Percentiles rank a stretch among this genome's conserved stretches.
phyloP scores from a whole-genome alignment of 1,140 invertebrate genomes.

The Diploscapter pachys region DNA sequence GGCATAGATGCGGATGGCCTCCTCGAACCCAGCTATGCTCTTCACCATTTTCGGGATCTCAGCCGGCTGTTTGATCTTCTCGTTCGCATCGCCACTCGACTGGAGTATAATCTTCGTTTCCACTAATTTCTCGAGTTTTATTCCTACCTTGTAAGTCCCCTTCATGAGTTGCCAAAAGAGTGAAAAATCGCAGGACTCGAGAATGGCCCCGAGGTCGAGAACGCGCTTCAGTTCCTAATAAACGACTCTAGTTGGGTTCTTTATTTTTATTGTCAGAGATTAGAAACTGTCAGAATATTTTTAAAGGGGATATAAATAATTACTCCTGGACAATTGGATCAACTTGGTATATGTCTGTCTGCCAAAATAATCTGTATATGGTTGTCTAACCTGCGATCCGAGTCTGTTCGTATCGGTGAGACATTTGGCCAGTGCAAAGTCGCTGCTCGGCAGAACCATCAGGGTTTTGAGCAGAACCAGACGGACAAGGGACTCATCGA shows the following conservation, averaged over 20 bases:
- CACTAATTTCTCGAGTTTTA: neutral
- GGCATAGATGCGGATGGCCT: slow-evolving; percentile 83
- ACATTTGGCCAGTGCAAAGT: slow-evolving; percentile 56
- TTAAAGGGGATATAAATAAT: too few species aligned
- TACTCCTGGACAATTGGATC: too few species aligned
- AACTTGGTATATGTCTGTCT: too few species aligned
- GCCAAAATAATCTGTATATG: neutral
- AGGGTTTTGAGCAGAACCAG: slow-evolving; percentile 53
- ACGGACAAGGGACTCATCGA: slow-evolving; percentile 51
- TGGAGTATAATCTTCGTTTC: slow-evolving; percentile 11
- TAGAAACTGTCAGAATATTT: too few species aligned
- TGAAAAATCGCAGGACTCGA: slow-evolving; percentile 55
- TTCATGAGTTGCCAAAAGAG: slow-evolving; percentile 72
- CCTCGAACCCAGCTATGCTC: slow-evolving; percentile 79
- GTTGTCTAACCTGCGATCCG: slow-evolving; percentile 38
- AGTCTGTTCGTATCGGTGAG: slow-evolving; percentile 49
- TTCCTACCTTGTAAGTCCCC: slow-evolving; percentile 38
- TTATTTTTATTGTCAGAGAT: too few species aligned
- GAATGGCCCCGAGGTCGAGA: slow-evolving; percentile 46
- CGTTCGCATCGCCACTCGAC: slow-evolving; percentile 45
- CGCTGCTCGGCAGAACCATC: slow-evolving; percentile 55
- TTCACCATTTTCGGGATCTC: slow-evolving; percentile 55
- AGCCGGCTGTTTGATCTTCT: slow-evolving; percentile 56
- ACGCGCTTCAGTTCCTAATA: slow-evolving; percentile 49
- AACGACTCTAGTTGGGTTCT: neutral